Evolutionary conservation across 2,113 vertebrate species (phyloP), one percentile per base, ranked within the genome.

Genomic region (Protobothrops mucrosquamatus): DNA sequence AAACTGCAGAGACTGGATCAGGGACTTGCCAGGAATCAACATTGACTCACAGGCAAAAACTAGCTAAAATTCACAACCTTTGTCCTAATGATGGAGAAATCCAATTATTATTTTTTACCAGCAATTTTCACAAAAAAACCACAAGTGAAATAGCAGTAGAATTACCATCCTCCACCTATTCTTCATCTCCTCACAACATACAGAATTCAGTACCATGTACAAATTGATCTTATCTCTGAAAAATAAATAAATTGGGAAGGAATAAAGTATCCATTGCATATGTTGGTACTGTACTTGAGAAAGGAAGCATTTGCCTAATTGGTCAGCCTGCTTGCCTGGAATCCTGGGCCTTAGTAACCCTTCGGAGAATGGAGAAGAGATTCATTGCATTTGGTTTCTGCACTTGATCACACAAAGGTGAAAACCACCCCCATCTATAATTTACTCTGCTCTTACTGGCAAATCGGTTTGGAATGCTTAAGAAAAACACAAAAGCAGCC

Each of bases 381-480:
- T 34, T 91, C 64, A 59, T 87, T 69, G 48, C 24, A 8, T 81
- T 92, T 90, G 69, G 24, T 92, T 39, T 56, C 94, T 43, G 43
- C 15, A 12, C 26, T 95, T 18, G 74, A 87, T 52, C 69, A 85
- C 88, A 61, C 29, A 22, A 93, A 95, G 90, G 85, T 91, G 89
- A 89, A 91, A 91, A 54, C 34, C 92, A 90, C 74, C 51, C 91
- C 92, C 57, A 89, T 92, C 22, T 59, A 1, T 2, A 59, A 87
- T 90, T 93, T 1, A 0, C 5, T 88, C 43, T 81, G 2, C 26
- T 95, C 74, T 94, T 95, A 69, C 59, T 92, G 59, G 26, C 26
- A 88, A 92, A 54, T 52, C 52, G 57, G 91, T 93, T 93, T 23
- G 1, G 81, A 93, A 89, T 90, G 91, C 86, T 95, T 87, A 14